A percentile compares a stretch with the other conserved stretches of the same genome.
Evolutionary conservation across 1,140 invertebrate species (phyloP).

Genomic region (Radopholus similis): DNA sequence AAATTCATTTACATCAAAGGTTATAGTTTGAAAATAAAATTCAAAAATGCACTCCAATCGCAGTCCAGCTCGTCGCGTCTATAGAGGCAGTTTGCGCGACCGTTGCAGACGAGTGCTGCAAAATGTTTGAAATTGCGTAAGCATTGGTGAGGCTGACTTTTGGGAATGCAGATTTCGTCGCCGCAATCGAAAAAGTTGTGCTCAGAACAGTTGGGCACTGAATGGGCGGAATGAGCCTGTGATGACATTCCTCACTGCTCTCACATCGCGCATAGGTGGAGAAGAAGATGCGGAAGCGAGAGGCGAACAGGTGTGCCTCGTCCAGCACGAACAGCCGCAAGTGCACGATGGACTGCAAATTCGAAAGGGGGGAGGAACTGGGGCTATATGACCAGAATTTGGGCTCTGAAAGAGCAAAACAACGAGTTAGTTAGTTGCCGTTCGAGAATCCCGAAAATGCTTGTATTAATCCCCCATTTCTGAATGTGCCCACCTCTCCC

Average conservation of each 20-base stretch:
- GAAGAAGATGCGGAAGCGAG: slow-evolving; percentile 25
- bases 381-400: too few relatives aligned
- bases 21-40: not conserved
- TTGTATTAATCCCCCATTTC: not conserved
- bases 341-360: slow-evolving; percentile 18
- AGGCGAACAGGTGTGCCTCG: slow-evolving; percentile 15
- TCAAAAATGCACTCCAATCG: slow-evolving; percentile 4
- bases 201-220: slow-evolving; percentile 32
- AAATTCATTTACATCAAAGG: not conserved
- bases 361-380: too few relatives aligned
- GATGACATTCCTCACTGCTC: not conserved
- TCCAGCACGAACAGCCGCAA: slow-evolving; percentile 25
- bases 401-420: too few relatives aligned
- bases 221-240: slow-evolving; percentile 2
- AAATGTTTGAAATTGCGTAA: not conserved
- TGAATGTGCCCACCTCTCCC: not conserved
- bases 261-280: slow-evolving; percentile 20
- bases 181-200: slow-evolving; percentile 28
- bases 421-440: too few relatives aligned
- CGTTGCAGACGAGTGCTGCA: slow-evolving; percentile 24
- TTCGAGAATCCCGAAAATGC: too few relatives aligned
- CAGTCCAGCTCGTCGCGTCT: slow-evolving; percentile 21
- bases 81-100: slow-evolving; percentile 29
- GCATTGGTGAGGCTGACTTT: not conserved
- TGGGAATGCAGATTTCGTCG: slow-evolving; percentile 39